Conservation (phyloP, 2,113 vertebrate genomes). For the Bubo bubo region DNA sequence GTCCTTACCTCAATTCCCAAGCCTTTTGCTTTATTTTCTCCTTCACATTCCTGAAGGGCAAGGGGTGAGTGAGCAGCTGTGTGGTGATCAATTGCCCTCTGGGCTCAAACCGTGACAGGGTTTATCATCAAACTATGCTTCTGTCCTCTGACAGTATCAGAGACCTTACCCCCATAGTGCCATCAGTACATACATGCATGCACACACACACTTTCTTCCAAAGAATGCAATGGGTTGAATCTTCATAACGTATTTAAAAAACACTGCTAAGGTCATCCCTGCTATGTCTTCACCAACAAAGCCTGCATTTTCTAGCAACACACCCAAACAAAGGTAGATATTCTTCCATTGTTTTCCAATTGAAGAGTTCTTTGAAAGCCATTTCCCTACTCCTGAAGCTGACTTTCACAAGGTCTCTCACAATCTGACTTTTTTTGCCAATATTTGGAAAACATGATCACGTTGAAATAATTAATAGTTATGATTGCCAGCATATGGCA, state of each 20-base stretch:
- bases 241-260: not conserved
- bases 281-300: not conserved
- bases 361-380: not conserved
- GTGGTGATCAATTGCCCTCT: too few species aligned
- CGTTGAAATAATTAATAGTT: not conserved
- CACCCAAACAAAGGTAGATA: not conserved
- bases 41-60: too few species aligned
- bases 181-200: not conserved
- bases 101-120: too few species aligned
- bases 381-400: not conserved
- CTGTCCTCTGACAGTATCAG: not conserved
- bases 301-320: not conserved
- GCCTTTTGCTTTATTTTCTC: too few species aligned
- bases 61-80: too few species aligned
- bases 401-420: not conserved
- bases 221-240: not conserved
- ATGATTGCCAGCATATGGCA: not conserved
- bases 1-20: too few species aligned
- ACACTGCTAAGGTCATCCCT: not conserved
- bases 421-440: not conserved
- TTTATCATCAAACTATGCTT: not conserved
- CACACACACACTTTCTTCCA: not conserved
- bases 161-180: not conserved
- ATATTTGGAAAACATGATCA: not conserved
- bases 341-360: not conserved